These are phyloP conservation scores for Bradypodion pumilum DNA, from an alignment of 2,797 vertebrate genomes.

Conservation along the genomic window DNA sequence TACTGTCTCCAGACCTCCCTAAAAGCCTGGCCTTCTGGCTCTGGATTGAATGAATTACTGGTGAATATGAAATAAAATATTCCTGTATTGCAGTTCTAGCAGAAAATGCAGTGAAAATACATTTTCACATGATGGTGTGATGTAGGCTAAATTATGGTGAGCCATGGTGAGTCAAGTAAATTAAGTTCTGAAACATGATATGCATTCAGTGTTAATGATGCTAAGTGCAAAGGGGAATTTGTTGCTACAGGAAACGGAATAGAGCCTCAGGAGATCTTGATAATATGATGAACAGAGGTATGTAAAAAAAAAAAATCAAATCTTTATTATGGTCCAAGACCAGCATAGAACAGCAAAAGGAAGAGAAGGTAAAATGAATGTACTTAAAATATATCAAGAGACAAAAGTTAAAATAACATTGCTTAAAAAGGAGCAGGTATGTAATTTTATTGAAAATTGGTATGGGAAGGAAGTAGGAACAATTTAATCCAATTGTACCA, in stretches of 20 bases:
- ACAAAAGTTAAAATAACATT: no score
- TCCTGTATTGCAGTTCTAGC: not conserved
- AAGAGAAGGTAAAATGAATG: no score
- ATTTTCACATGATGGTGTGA: not conserved
- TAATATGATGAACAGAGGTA: no score
- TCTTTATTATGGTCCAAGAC: no score
- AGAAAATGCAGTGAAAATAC: conserved; percentile 16
- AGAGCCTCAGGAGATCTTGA: conserved; percentile 38
- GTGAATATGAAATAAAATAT: not conserved
- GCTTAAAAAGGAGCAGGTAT: conserved; percentile 56
- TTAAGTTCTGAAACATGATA: conserved; percentile 1
- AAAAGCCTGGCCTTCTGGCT: not conserved
- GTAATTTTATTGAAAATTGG: conserved; percentile 44
- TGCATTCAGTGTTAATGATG: conserved; percentile 31
- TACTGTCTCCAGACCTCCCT: not conserved
- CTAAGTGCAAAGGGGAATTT: conserved; percentile 32
- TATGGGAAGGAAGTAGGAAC: conserved; percentile 27
- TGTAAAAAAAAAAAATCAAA: no score
- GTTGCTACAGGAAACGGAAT: conserved; percentile 34
- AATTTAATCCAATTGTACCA: conserved; percentile 32
- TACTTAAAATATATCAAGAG: no score
- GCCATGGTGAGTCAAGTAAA: conserved; percentile 12
- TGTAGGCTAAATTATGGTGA: conserved; percentile 31
- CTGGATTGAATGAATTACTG: not conserved
- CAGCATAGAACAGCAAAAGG: no score